Evolutionary conservation across 2,888 invertebrate genomes (phyloP), one percentile per base, ranked within the genome.

Genomic region (Mythimna albipuncta): DNA sequence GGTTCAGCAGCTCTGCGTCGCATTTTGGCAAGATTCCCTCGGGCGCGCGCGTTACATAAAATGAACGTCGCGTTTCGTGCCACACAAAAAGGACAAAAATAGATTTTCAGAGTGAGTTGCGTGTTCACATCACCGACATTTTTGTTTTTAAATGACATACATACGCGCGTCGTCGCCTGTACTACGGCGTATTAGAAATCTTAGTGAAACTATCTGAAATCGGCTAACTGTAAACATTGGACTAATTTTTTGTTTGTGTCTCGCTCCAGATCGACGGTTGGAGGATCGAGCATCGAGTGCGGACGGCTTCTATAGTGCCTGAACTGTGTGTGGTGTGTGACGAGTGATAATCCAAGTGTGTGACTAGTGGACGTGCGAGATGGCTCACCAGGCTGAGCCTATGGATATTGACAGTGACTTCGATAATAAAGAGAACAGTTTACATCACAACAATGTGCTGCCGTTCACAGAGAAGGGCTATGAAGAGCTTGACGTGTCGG

Each of bases 141-240:
- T 95, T 95, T 95, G 95, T 95, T 95, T 95, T 94, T 90, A 92
- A 92, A 89, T 94, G 94, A 96, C 95, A 94, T 89, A 95, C 94
- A 93, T 94, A 93, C 87, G 83, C 90, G 91, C 89, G 90, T 90
- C 88, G 90, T 85, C 89, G 90, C 88, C 85, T 87, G 83, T 80
- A 88, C 85, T 89, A 90, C 90, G 91, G 90, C 90, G 90, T 89
- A 89, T 93, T 94, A 94, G 95, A 95, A 95, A 95, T 94, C 92
- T 86, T 82, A 93, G 95, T 94, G 94, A 95, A 95, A 95, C 90
- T 90, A 89, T 82, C 89, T 91, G 91, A 91, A 93, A 91, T 90
- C 91, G 91, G 77, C 81, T 92, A 88, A 91, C 90, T 94, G 93
- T 94, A 93, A 94, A 94, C 91, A 93, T 91, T 93, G 92, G 86